Base-by-base conservation (phyloP, 2,797 vertebrate genomes). In the Morus bassanus region DNA sequence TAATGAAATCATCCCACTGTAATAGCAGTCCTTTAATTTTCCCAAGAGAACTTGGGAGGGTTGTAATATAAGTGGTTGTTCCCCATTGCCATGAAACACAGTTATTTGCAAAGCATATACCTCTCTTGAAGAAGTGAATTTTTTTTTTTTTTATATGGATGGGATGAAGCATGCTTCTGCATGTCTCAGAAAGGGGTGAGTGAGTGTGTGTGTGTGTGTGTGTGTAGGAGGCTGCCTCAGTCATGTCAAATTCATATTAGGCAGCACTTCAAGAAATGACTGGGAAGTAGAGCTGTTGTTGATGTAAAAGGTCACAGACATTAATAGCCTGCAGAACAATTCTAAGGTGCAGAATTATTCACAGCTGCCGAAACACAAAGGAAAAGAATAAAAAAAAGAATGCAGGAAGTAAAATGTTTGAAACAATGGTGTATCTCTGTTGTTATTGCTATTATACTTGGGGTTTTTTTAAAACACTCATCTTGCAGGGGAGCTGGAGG, bases 261-360 rank as follows among this genome's bases (percentile, higher is more conserved):
- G 72, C 60, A 92, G 33, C 83, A 82, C 63, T 97, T 93, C 41
- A 88, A 85, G 87, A 89, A 95, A 84, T 70, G 80, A 61, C 72
- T 94, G 89, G 73, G 74, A 91, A 89, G 77, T 35, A 60, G 61
- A 84, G 61, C 60, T 92, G 56, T 43, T 91, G 80, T 90, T 94
- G 83, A 89, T 96, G 67, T 46, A 92, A 95, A 96, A 97, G 94
- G 89, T 95, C 85, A 64, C 46, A 91, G 65, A 60, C 91, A 90
- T 93, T 85, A 94, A 89, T 27, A 95, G 74, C 74, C 83, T 81
- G 59, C 53, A 83, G 77, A 93, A 94, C 39, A 86, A 76, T 93
- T 93, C 92, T 48, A 85, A 46, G 63, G 76, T 16, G 61, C 41
- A 59, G 80, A 93, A 89, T 95, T 95, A 89, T 93, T 91, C 90